A percentile compares a stretch with the other conserved stretches of the same genome.
These are phyloP conservation scores for Menura novaehollandiae DNA, from an alignment of 2,113 vertebrate genomes.

Conservation along the genomic window DNA sequence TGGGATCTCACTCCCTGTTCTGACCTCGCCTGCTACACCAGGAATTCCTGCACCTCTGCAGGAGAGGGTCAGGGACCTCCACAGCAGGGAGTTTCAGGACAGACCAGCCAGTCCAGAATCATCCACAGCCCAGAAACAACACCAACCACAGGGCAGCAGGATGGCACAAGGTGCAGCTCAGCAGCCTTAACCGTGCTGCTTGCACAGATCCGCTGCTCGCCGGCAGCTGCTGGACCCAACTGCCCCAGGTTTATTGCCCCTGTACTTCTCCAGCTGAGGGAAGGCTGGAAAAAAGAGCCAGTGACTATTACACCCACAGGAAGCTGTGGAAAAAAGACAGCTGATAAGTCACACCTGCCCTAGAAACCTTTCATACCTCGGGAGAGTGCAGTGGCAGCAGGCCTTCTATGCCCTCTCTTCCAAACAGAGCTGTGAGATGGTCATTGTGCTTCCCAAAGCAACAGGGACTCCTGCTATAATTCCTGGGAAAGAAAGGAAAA, in stretches of 20 bases:
- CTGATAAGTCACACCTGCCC: background rate
- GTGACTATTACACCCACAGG: background rate
- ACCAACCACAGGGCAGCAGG: background rate
- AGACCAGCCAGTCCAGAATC: background rate
- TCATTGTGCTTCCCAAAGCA: slow-evolving; percentile 6
- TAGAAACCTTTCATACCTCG: background rate
- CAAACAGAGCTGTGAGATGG: background rate
- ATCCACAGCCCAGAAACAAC: background rate
- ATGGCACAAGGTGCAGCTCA: background rate
- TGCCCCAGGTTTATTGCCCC: background rate
- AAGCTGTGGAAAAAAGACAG: background rate
- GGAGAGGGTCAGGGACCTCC: background rate
- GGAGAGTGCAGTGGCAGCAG: background rate
- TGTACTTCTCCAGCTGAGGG: background rate
- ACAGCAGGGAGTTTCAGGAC: background rate
- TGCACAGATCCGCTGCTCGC: background rate
- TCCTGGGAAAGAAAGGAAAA: background rate
- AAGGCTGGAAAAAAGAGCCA: background rate
- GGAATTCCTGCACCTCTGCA: background rate
- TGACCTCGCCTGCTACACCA: background rate
- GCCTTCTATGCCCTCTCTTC: background rate
- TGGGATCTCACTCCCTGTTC: background rate
- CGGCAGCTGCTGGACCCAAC: accelerated
- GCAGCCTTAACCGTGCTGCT: background rate
- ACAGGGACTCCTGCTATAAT: background rate